Base-by-base conservation (phyloP, 2,797 vertebrate genomes). In the Takifugu rubripes region DNA sequence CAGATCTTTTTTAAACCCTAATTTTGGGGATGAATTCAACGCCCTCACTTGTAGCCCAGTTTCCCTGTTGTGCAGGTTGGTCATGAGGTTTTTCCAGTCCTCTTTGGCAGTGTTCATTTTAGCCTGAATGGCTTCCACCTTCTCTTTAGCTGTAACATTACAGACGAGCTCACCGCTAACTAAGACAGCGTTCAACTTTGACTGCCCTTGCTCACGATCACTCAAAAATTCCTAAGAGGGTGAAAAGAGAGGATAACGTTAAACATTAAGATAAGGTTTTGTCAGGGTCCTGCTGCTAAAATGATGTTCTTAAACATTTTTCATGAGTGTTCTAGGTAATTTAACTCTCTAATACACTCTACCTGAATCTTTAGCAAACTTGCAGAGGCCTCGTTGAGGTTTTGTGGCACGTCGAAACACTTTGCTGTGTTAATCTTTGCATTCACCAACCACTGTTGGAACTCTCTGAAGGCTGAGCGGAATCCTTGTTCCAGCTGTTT, bases 351-450 rank as follows among this genome's bases (percentile, higher is more conserved):
- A 21, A 33, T 6, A 49, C 16, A 5, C n/a, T 40, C 72, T 89
- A 99, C 97, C 94, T 99, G 94, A 85, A 98, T 94, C 89, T 93
- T 97, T 82, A 95, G 94, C 60, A 99, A 83, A 72, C 90, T 94
- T 14, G 85, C 72, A 0, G 92, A 90, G 52, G 92, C 92, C 84
- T 98, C 96, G 1, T 16, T 87, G 60, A 98, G 79, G 82, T 91
- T 96, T 59, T 96, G 93, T 75, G 96, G 95, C 1, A 91, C 86
- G 0, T 99, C 97, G 46, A 98, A 98, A 75, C 95, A 98, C 74
- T 98, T 98, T 67, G 95, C 93, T 0, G 95, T 97, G 67, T 91
- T 92, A 80, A 97, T 93, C 88, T 94, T 97, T 51, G 94, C 91
- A 36, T 92, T 96, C 62, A 98, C 92, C 75, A 99, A 56, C 96